These are phyloP conservation scores for Heliconius hewitsoni DNA, from an alignment of 1,140 invertebrate genomes.

Conservation along the genomic window DNA sequence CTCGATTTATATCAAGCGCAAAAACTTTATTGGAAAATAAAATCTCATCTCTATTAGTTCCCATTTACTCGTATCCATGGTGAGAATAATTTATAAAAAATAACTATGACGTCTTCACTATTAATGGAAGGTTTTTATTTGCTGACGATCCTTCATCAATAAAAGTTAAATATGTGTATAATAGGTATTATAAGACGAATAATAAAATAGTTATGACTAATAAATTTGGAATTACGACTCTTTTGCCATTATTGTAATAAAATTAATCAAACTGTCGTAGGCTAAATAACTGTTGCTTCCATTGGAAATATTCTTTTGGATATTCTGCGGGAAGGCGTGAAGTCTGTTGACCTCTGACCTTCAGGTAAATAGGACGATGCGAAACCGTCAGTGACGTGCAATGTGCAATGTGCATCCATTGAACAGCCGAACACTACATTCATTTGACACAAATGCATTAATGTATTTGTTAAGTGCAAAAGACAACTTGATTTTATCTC, in stretches of 20 bases:
- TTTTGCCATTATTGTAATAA: not conserved
- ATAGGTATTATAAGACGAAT: not conserved
- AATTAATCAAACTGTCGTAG: not conserved
- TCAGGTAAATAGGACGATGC: not conserved
- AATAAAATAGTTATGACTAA: conserved; percentile 18
- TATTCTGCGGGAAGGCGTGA: not conserved
- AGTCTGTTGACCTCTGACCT: not conserved
- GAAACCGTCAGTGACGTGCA: not conserved
- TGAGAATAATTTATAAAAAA: not conserved
- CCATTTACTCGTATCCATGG: conserved; percentile 15
- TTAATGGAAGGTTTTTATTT: not conserved
- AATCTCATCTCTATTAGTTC: conserved; percentile 41
- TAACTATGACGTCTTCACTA: conserved; percentile 1
- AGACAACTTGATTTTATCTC: not conserved
- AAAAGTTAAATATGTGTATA: not conserved
- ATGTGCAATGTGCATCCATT: not conserved
- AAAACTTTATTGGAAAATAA: conserved; percentile 28
- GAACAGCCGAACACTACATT: not conserved
- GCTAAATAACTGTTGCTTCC: not conserved
- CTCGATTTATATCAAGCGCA: conserved; percentile 38
- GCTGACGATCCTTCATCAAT: not conserved
- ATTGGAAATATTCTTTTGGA: not conserved
- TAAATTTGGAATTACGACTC: conserved; percentile 18
- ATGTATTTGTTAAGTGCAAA: not conserved
- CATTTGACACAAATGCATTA: not conserved